Percentiles rank a stretch among this genome's conserved stretches.
These are phyloP conservation scores for Papilio helenus DNA, from an alignment of 1,140 invertebrate species.

Conservation along the genomic window DNA sequence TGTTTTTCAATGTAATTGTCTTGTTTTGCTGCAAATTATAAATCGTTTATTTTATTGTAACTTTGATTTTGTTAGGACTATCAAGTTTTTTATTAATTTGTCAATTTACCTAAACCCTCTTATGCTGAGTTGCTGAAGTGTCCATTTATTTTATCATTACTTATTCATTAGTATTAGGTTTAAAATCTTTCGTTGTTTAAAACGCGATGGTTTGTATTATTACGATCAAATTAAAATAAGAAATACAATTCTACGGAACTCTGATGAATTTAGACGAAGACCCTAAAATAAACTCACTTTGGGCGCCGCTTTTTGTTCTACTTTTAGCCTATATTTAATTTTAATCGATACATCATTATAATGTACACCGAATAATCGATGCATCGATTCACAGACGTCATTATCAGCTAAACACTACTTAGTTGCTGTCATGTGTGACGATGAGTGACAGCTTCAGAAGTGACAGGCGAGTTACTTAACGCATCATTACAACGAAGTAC, in stretches of 20 bases:
- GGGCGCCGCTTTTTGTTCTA: not conserved
- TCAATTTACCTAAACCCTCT: no score
- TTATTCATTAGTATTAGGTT: no score
- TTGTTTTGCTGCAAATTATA: not conserved
- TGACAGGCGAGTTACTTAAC: conserved; percentile 36
- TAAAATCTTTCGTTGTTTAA: no score
- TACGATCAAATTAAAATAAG: not conserved
- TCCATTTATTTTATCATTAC: no score
- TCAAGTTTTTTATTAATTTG: no score
- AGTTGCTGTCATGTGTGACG: conserved; percentile 42
- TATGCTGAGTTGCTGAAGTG: no score
- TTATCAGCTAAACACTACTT: conserved; percentile 33
- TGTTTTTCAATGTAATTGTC: not conserved
- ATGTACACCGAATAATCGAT: conserved; percentile 28
- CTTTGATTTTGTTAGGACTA: no score
- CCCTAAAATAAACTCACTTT: not conserved
- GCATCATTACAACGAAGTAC: conserved; percentile 35
- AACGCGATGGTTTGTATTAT: not conserved
- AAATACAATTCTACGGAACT: not conserved
- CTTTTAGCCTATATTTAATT: not conserved
- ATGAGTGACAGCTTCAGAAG: conserved; percentile 50
- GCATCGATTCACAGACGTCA: conserved; percentile 34
- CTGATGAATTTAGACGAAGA: not conserved
- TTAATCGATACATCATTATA: conserved; percentile 37
- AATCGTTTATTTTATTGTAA: no score